Base-by-base conservation (phyloP, 1,140 invertebrate species). In the Brachionus rubens region DNA sequence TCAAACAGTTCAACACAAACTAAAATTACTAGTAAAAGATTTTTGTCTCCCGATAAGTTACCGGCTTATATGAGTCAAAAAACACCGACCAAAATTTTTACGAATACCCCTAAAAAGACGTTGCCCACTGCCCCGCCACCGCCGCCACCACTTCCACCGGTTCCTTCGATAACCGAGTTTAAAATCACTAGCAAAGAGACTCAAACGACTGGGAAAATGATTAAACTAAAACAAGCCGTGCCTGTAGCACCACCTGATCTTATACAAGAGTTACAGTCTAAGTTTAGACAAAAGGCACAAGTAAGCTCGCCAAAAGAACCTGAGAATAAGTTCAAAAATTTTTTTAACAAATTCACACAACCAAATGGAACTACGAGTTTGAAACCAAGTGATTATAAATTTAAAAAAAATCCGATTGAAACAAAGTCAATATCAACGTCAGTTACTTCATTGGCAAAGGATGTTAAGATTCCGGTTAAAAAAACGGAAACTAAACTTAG, bases 11-110 rank as follows among this genome's bases (percentile, higher is more conserved):
- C 54, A 6, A 59, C 54, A 0, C 59, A 65, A 65, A 65, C 59
- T 24, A 65, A 65, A 46, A 65, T 65, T 43, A 65, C 59, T n/a
- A 21, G 24, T 41, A 65, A 65, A 41, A 24, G 59, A 65, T 65
- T 65, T 43, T 65, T 43, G 12, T 65, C 59, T n/a, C 59, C 59
- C n/a, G 59, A 65, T 41, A 65, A 65, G 12, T 41, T 65, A 14
- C 59, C 59, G 0, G 36, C 40, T 16, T 41, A 43, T 43, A 1
- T 65, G 12, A 65, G 19, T 19, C 40, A 36, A 0, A 65, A 65
- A 65, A 65, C 19, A 24, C 19, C 26, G 4, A 43, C 59, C n/a
- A n/a, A n/a, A n/a, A n/a, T n/a, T n/a, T n/a, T n/a, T n/a, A n/a
- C n/a, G n/a, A n/a, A n/a, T n/a, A n/a, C n/a, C n/a, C n/a, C n/a